Evolutionary conservation across 92 coral and sea anemone genomes (phyloP).

Genomic region (Ricordea florida): DNA sequence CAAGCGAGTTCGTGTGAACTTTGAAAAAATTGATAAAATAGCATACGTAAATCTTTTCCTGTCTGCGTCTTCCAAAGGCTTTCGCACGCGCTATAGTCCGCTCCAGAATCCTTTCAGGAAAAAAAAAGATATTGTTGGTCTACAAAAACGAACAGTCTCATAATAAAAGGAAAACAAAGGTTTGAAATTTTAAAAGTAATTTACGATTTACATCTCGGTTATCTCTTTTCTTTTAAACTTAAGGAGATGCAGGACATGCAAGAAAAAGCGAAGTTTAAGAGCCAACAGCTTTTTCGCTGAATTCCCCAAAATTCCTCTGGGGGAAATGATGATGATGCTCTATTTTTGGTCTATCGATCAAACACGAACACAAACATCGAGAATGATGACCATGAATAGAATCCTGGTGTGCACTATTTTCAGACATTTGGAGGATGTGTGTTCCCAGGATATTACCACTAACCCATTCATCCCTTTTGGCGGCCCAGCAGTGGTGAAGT

Average conservation of each 20-base stretch:
- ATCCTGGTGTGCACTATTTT: constrained; percentile 34
- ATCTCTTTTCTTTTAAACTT: no score
- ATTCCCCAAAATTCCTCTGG: constrained; percentile 24
- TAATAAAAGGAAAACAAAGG: not conserved
- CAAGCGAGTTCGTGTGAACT: no score
- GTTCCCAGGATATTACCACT: constrained; percentile 26
- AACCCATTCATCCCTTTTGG: no score
- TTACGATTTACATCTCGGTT: not conserved
- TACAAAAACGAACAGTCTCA: no score
- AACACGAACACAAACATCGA: not conserved
- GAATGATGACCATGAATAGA: not conserved
- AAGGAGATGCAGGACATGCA: constrained; percentile 49
- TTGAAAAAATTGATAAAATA: no score
- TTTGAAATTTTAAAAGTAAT: not conserved
- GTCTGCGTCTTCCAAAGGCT: no score
- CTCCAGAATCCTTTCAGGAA: no score
- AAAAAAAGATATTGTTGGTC: no score
- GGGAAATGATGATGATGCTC: constrained; percentile 1
- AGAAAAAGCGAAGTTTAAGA: constrained; percentile 26
- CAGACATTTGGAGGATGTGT: constrained; percentile 25
- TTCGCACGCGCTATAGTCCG: no score
- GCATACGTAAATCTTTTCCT: no score
- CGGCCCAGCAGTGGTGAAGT: no score
- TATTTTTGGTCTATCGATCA: constrained; percentile 56
- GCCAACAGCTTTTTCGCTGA: constrained; percentile 50